Evolutionary conservation across 2,888 invertebrate species (phyloP), one percentile per base, ranked within the genome.

Genomic region (Ferrisia virgata): DNA sequence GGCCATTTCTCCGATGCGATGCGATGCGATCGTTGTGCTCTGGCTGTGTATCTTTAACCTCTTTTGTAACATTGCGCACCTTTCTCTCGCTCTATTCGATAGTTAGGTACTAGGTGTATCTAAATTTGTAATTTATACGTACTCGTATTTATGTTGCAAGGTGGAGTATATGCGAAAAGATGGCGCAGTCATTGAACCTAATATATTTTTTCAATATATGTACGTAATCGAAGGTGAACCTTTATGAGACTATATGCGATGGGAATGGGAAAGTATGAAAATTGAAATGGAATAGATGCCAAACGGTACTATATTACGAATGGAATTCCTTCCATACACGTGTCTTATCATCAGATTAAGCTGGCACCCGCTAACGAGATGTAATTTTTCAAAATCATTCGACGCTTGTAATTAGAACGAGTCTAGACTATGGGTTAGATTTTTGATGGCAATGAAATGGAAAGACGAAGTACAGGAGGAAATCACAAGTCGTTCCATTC

Each of bases 361-460:
- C 6, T 22, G 53, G 43, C 40, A 40, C 53, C 22, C 58, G n/a
- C 25, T 64, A 28, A 64, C 28, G 58, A 64, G 28, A n/a, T 64
- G 58, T 28, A 64, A 64, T 64, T 64, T 64, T 64, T 64, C 58
- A 64, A 64, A 64, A 64, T 64, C 58, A 64, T 13, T 64, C 22
- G 4, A 64, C 58, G 25, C 22, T 22, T 64, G 58, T 64, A 64
- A 64, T 64, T 64, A 64, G 58, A 64, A 28, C 28, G 13, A 25
- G 58, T 64, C 58, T 64, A 64, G 58, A 64, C 58, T 64, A n/a
- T n/a, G n/a, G 25, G 58, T 47, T 47, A 18, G 2, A 18, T n/a
- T n/a, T n/a, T n/a, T n/a, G n/a, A n/a, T n/a, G n/a, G n/a, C n/a
- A n/a, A n/a, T n/a, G n/a, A n/a, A n/a, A n/a, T 18, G 4, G n/a